These are phyloP conservation scores for Forbesichthys papilliferus DNA, from an alignment of 2,113 vertebrate species.

Conservation along the genomic window DNA sequence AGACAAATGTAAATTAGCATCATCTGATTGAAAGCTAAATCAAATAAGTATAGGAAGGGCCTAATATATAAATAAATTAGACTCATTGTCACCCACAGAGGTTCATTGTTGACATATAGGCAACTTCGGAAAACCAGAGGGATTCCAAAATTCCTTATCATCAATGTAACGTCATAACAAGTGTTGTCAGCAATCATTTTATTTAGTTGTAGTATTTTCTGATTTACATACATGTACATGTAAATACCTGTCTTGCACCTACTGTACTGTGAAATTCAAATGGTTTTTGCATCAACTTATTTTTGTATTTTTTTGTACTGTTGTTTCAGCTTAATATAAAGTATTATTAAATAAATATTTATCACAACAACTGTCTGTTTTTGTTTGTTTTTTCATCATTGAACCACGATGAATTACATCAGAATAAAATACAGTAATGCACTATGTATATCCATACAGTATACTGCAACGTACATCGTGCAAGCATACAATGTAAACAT, in stretches of 20 bases:
- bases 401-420: too few species aligned
- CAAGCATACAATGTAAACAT: neutral
- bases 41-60: slow-evolving; percentile 56
- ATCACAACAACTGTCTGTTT: slow-evolving; percentile 25
- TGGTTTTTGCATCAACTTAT: slow-evolving; percentile 77
- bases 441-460: too few species aligned
- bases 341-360: slow-evolving; percentile 41
- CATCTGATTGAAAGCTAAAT: slow-evolving; percentile 41
- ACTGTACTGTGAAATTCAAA: slow-evolving; percentile 79
- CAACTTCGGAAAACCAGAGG: slow-evolving; percentile 1
- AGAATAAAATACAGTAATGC: too few species aligned
- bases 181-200: slow-evolving; percentile 7
- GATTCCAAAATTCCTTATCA: neutral
- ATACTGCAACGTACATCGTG: neutral
- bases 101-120: slow-evolving; percentile 17
- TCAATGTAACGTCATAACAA: slow-evolving; percentile 5
- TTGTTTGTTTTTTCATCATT: neutral
- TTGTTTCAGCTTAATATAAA: slow-evolving; percentile 68
- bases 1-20: slow-evolving; percentile 40
- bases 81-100: slow-evolving; percentile 5
- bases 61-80: slow-evolving; percentile 13
- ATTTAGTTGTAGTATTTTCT: slow-evolving; percentile 25
- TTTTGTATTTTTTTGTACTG: slow-evolving; percentile 87
- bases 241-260: slow-evolving; percentile 71
- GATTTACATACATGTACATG: slow-evolving; percentile 58